A percentile compares a stretch with the other conserved stretches of the same genome.
phyloP scores from a whole-genome alignment of 2,797 vertebrate species.

The Trachurus trachurus region DNA sequence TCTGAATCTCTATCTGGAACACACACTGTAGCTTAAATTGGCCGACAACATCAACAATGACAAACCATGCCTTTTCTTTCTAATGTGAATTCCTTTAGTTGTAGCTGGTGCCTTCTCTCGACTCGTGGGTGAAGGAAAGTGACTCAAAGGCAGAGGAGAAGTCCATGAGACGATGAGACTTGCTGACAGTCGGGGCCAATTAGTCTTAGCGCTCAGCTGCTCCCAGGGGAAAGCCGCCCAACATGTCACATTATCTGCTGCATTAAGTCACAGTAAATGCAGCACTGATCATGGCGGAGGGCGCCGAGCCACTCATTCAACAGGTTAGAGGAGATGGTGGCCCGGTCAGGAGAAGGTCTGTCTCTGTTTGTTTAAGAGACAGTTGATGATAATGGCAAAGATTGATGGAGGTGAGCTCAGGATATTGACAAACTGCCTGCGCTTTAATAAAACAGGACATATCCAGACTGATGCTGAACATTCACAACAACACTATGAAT shows the following conservation, averaged over 20 bases:
- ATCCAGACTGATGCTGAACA: not conserved
- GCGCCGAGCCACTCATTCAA: slow-evolving; percentile 34
- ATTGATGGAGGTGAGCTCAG: slow-evolving; percentile 21
- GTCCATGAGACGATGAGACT: slow-evolving; percentile 31
- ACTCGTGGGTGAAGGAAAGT: slow-evolving; percentile 35
- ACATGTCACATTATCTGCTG: slow-evolving; percentile 53
- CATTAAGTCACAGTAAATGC: slow-evolving; percentile 46
- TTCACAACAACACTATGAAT: too few species aligned
- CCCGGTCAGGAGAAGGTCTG: slow-evolving; percentile 16
- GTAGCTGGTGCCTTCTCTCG: not conserved
- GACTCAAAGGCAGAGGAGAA: slow-evolving; percentile 44
- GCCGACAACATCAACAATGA: slow-evolving; percentile 31
- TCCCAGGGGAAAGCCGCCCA: slow-evolving; percentile 42
- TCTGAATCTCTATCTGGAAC: slow-evolving; percentile 46
- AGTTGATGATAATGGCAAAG: slow-evolving; percentile 24
- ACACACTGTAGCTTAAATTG: slow-evolving; percentile 23
- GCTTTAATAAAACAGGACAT: slow-evolving; percentile 25
- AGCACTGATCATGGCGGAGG: slow-evolving; percentile 22
- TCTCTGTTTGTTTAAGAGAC: not conserved
- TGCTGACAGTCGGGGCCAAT: slow-evolving; percentile 66
- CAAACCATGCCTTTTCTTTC: slow-evolving; percentile 31
- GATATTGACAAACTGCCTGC: not conserved
- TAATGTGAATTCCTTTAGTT: slow-evolving; percentile 23
- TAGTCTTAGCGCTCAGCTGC: slow-evolving; percentile 50
- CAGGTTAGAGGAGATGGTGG: slow-evolving; percentile 25